Base-by-base conservation (phyloP, 2,113 vertebrate species). In the Xyrauchen texanus region DNA sequence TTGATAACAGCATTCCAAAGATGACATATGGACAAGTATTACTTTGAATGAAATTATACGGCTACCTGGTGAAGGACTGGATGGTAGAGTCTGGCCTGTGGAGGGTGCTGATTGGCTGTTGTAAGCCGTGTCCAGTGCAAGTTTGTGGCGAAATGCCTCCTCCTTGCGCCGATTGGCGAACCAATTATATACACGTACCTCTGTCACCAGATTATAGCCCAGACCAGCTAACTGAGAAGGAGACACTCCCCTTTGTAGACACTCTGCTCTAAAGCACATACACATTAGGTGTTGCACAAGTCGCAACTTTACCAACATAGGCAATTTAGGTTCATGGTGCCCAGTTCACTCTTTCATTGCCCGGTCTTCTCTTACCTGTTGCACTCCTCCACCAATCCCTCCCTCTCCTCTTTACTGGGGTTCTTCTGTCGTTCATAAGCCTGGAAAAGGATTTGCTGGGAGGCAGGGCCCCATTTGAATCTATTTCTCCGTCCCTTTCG, bases 141-240 rank as follows among this genome's bases (percentile, higher is more conserved):
- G 86, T 89, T 99, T 99, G 92, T 99, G 95, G 12, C 96, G 93
- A 77, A 99, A 99, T 7, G 98, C 97, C 87, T 99, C 97, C 76
- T 99, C 98, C 89, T 99, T 99, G 70, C 97, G 94, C 6, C 98
- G 95, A 61, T 99, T 99, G 83, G 98, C 98, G 55, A 99, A 99
- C 98, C 98, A 99, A 87, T 99, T 99, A 91, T 99, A 99, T 65
- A 99, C 97, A 4, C 97, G 94, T 74, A 99, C 97, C 86, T 99
- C 98, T 0, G 97, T 99, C 55, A 99, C 97, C 21, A 99, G 93
- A 91, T 99, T 99, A 0, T 97, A 99, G 83, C 97, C 97, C 86
- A 99, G 89, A 0, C 98, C 98, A 12, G 98, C 97, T 4, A 98
- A 93, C 91, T 99, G 98, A 4, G 96, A 99, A 0, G 98, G 96